Evolutionary conservation across 2,113 vertebrate genomes (phyloP).

Genomic region (Panthera leo): DNA sequence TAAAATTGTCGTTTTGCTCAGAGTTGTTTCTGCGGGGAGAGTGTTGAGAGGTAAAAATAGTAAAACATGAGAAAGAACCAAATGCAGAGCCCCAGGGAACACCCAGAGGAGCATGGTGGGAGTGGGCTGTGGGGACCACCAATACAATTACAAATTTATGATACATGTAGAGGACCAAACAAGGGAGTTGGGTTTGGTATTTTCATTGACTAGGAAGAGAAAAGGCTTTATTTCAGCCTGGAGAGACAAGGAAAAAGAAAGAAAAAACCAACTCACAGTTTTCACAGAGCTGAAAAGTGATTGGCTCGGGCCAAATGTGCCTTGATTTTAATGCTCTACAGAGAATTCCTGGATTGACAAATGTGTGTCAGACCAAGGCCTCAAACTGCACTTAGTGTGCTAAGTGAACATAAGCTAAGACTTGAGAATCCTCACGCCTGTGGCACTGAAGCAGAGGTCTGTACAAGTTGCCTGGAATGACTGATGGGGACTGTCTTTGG

Average conservation of each 20-base stretch:
- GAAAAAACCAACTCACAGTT: background rate
- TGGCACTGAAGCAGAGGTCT: background rate
- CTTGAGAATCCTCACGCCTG: background rate
- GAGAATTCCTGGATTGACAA: background rate
- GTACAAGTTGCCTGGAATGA: background rate
- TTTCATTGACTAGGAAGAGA: background rate
- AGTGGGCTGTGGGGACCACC: too few relatives aligned
- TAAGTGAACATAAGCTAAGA: background rate
- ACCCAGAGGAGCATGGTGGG: background rate
- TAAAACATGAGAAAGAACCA: background rate
- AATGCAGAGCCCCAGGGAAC: background rate
- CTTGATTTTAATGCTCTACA: background rate
- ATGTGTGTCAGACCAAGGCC: background rate
- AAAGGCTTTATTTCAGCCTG: background rate
- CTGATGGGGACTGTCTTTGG: background rate
- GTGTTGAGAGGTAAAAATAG: background rate
- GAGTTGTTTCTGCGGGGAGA: background rate
- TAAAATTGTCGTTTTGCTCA: background rate
- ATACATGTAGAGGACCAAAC: background rate
- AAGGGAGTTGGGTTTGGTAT: background rate
- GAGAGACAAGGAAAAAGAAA: background rate
- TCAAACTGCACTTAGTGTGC: background rate
- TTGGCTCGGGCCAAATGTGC: background rate
- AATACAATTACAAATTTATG: background rate
- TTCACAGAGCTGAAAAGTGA: background rate